Percentiles rank a stretch among this genome's conserved stretches.
phyloP scores from a whole-genome alignment of 2,888 invertebrate genomes.

The Conchocele bisecta region DNA sequence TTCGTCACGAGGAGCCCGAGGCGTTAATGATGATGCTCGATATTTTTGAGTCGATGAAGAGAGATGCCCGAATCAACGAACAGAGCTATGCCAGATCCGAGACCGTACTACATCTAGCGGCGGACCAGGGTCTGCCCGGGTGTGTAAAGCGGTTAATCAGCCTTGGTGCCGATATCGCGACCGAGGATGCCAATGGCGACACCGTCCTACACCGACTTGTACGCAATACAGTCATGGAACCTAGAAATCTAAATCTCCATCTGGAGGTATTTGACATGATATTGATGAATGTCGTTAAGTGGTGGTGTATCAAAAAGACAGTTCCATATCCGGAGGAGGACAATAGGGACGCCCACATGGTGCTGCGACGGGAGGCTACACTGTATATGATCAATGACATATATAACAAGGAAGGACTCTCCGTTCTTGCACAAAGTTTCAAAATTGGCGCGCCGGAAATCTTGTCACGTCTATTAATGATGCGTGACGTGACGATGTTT shows the following conservation, averaged over 20 bases:
- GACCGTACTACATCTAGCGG: slow-evolving; percentile 72
- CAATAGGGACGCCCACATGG: slow-evolving; percentile 52
- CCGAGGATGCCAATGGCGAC: slow-evolving; percentile 71
- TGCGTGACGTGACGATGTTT: slow-evolving; percentile 71
- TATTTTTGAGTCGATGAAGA: slow-evolving; percentile 73
- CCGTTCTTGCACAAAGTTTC: slow-evolving; percentile 73
- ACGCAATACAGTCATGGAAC: slow-evolving; percentile 57
- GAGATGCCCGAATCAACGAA: slow-evolving; percentile 74
- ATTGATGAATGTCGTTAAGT: slow-evolving; percentile 65
- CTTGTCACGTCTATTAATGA: slow-evolving; percentile 69
- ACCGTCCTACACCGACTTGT: slow-evolving; percentile 76
- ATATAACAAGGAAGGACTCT: slow-evolving; percentile 68
- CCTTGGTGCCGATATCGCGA: slow-evolving; percentile 64
- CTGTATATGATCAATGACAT: slow-evolving; percentile 67
- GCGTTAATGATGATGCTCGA: slow-evolving; percentile 70
- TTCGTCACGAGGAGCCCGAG: slow-evolving; percentile 69
- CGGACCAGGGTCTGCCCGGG: slow-evolving; percentile 58
- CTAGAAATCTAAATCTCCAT: slow-evolving; percentile 37
- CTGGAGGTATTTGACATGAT: slow-evolving; percentile 65
- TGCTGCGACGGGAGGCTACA: slow-evolving; percentile 61
- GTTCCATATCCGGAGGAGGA: slow-evolving; percentile 67
- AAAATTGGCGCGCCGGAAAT: slow-evolving; percentile 70
- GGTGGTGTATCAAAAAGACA: slow-evolving; percentile 75
- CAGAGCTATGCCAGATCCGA: slow-evolving; percentile 61
- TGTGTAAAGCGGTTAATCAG: slow-evolving; percentile 57